Conservation (phyloP, 1,140 invertebrate genomes). For the Cyclina sinensis region DNA sequence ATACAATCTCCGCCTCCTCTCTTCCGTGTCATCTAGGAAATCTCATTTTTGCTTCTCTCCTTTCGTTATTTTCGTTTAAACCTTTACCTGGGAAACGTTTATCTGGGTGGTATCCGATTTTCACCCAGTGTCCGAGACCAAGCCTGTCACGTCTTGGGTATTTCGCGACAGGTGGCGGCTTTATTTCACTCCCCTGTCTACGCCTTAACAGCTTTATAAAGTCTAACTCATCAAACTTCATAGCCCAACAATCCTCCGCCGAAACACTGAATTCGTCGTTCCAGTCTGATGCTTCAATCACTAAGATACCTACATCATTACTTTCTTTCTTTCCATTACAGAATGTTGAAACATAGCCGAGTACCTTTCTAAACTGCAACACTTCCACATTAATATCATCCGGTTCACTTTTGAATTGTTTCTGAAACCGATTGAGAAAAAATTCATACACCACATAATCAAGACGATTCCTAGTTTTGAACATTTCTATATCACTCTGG, state of each 20-base stretch:
- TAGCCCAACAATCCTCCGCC: slow-evolving; percentile 7
- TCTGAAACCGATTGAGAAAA: slow-evolving; percentile 44
- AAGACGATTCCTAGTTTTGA: slow-evolving; percentile 30
- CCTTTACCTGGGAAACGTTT: neutral
- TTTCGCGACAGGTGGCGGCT: neutral
- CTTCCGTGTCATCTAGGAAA: neutral
- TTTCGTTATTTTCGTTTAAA: neutral
- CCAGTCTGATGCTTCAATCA: slow-evolving; percentile 12
- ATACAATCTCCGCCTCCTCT: no score
- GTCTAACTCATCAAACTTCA: slow-evolving; percentile 29
- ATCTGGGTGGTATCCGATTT: neutral
- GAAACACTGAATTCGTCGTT: slow-evolving; percentile 22
- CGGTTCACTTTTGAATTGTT: slow-evolving; percentile 12
- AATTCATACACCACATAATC: slow-evolving; percentile 49
- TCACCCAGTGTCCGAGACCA: neutral
- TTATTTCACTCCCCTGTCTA: slow-evolving; percentile 50
- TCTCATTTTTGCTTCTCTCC: neutral
- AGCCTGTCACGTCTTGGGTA: neutral
- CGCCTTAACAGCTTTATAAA: slow-evolving; percentile 57
- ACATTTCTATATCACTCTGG: neutral
- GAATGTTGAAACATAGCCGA: slow-evolving; percentile 1
- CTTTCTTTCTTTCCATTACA: neutral
- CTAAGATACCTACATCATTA: neutral
- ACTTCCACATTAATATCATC: slow-evolving; percentile 57
- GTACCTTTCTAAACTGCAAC: slow-evolving; percentile 44